phyloP scores from a whole-genome alignment of 2,888 invertebrate genomes.

The Teleogryllus oceanicus region DNA sequence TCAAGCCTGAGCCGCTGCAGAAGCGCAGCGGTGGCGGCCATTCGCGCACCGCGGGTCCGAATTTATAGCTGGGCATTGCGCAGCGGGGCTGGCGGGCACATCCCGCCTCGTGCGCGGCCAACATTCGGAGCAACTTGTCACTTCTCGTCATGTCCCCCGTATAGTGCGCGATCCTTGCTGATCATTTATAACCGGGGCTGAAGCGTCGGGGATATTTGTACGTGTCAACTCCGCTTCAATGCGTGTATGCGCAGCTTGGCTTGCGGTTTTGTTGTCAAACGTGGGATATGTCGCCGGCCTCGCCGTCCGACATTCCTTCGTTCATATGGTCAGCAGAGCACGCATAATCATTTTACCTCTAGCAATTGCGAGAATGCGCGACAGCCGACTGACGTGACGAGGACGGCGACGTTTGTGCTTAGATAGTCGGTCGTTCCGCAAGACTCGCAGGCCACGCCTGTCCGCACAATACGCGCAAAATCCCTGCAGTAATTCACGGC shows the following conservation, averaged over 20 bases:
- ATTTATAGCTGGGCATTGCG: not conserved
- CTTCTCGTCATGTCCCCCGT: slow-evolving; percentile 9
- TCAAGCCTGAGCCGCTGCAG: not conserved
- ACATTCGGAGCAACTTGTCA: slow-evolving; percentile 18
- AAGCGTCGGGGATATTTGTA: slow-evolving; percentile 9
- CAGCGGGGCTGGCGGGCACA: not conserved
- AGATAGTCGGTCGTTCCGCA: no score
- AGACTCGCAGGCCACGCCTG: no score
- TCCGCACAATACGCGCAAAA: no score
- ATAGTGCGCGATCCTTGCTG: slow-evolving; percentile 18
- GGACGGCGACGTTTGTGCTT: not conserved
- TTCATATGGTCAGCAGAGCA: slow-evolving; percentile 10
- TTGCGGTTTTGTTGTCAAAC: slow-evolving; percentile 18
- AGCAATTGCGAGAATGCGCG: slow-evolving; percentile 2
- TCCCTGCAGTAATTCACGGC: no score
- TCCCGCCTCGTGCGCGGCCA: not conserved
- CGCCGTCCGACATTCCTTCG: slow-evolving; percentile 1
- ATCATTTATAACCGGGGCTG: not conserved
- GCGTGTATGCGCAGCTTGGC: slow-evolving; percentile 7
- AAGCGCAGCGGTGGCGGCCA: not conserved
- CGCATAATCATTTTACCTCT: slow-evolving; percentile 1
- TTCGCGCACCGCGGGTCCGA: not conserved
- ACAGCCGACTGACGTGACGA: slow-evolving; percentile 1
- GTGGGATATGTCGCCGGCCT: not conserved
- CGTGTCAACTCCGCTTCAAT: slow-evolving; percentile 2